Evolutionary conservation across 2,888 invertebrate genomes (phyloP), one percentile per base, ranked within the genome.

Genomic region (Galeruca laticollis): DNA sequence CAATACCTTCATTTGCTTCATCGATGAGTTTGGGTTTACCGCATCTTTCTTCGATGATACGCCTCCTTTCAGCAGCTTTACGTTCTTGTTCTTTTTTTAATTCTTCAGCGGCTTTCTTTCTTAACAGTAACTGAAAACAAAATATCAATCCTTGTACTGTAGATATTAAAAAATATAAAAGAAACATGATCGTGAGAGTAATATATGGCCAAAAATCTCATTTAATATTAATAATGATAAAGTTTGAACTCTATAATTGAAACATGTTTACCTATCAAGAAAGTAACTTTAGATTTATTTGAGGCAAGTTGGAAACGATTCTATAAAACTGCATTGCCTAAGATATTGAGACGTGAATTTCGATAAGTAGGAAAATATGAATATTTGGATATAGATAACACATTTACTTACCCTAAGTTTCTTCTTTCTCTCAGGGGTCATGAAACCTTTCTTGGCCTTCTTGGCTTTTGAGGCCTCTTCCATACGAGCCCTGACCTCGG

Each of bases 371-470:
- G 11, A 13, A 31, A 31, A 13, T 10, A 13, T n/a, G n/a, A 21
- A 11, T 10, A 43, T 33, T 9, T 15, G 33, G 47, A 20, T 31
- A 47, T 9, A 11, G 33, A 26, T 57, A 21, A 57, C 13, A 20
- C 35, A 33, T 60, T 35, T 37, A 89, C 94, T 90, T 86, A 98
- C 98, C 92, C 98, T 94, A 86, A 99, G 96, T 88, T 98, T 98
- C 95, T 98, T 99, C 95, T 99, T 99, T 89, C 99, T 97, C 89
- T 99, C 98, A 75, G 98, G 98, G 84, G 99, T 98, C 96, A 98
- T 98, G 93, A 99, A 98, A 92, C 99, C 99, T 90, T 98, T 99
- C 94, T 99, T 99, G 86, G 96, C 97, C 90, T 97, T 98, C 90
- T 98, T 98, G 86, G 96, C 96, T 87, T 96, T 96, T 87, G 97